Evolutionary conservation across 2,888 invertebrate genomes (phyloP).

Genomic region (Chirona hameri): DNA sequence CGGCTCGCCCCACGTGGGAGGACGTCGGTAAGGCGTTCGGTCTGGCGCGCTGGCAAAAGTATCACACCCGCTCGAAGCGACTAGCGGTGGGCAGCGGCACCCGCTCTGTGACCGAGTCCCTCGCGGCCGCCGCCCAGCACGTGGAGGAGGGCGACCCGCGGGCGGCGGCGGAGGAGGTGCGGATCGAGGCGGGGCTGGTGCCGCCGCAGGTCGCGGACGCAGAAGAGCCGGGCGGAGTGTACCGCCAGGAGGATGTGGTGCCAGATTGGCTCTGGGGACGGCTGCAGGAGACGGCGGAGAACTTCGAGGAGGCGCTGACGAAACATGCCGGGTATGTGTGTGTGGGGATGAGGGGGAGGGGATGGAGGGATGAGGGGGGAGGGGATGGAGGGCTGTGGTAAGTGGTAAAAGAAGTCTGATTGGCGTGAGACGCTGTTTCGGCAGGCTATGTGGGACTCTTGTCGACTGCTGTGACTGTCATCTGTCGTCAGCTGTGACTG

Average conservation of each 20-base stretch:
- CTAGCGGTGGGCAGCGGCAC: neutral
- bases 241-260: neutral
- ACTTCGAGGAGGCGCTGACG: neutral
- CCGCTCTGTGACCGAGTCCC: neutral
- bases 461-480: too few species aligned
- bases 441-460: too few species aligned
- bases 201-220: neutral
- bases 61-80: neutral
- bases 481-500: too few species aligned
- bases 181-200: neutral
- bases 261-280: neutral
- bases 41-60: constrained; percentile 4
- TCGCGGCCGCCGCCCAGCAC: neutral
- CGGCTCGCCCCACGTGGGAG: neutral
- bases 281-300: neutral
- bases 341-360: neutral
- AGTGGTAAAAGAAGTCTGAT: too few species aligned
- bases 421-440: too few species aligned
- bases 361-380: neutral
- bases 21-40: neutral
- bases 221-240: neutral
- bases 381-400: too few species aligned
- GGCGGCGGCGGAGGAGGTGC: neutral
- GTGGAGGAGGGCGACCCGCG: neutral
- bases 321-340: neutral